Base-by-base conservation (phyloP, 1,140 invertebrate genomes). In the Phortica variegata region DNA sequence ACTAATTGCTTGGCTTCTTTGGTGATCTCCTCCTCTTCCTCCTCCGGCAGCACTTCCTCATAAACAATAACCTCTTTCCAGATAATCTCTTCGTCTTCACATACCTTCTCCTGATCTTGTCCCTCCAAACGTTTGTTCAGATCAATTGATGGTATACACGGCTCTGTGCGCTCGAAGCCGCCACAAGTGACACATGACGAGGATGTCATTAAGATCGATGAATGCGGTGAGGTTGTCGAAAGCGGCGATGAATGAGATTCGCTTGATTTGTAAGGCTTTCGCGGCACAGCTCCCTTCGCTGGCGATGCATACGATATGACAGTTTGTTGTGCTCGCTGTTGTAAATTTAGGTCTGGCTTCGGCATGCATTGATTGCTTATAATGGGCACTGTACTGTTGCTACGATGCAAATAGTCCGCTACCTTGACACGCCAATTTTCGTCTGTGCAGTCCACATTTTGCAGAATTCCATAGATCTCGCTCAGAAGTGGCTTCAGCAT, bases 21-120 rank as follows among this genome's bases (percentile, higher is more conserved):
- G 49, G 50, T 32, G 2, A n/a, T 47, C 43, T 51, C 49, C 55
- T 45, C 47, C 13, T 48, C 53, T 33, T 52, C 68, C 49, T 63
- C 62, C 52, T 58, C 73, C 52, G 78, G 75, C 62, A 77, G 73
- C 50, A 73, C 32, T 33, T 70, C 61, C 17, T 69, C 65, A 19
- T 61, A 68, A 8, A 68, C 60, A 9, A 69, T 34, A 6, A 68
- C 54, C 41, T 68, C 65, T 39, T 61, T 47, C 65, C 65, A 68
- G 15, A 68, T 43, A 4, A 69, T 59, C 55, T 68, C 65, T 23
- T 68, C 65, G 3, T 61, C 65, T 8, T 43, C 29, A 19, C 63
- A 68, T 3, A 68, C 46, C 3, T 47, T 41, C 26, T 68, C 63
- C 26, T 42, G 47, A 12, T 45, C 52, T 16, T 60, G 56, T 2